phyloP scores from a whole-genome alignment of 2,113 vertebrate genomes.

The Heloderma charlesbogerti region DNA sequence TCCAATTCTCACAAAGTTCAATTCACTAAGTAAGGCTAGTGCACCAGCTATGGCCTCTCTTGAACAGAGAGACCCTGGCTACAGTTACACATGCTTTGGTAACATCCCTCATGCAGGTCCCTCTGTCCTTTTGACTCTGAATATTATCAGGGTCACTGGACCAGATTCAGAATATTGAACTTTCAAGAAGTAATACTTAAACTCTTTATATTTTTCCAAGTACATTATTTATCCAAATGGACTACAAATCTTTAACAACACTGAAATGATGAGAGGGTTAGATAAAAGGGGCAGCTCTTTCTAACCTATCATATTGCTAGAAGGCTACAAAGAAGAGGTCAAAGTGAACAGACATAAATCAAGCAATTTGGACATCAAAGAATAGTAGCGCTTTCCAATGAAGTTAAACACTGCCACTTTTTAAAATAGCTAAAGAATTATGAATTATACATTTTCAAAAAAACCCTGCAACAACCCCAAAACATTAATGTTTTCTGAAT shows the following conservation, averaged over 20 bases:
- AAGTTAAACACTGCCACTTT: neutral
- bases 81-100: neutral
- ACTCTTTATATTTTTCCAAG: neutral
- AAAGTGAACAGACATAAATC: neutral
- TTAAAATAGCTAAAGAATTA: neutral
- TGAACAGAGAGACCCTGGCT: neutral
- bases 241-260: neutral
- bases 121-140: neutral
- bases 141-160: neutral
- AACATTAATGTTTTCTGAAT: neutral
- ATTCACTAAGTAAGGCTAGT: neutral
- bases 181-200: neutral
- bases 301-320: neutral
- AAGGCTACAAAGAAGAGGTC: neutral
- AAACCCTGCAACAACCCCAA: neutral
- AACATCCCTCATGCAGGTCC: neutral
- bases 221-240: neutral
- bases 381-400: neutral
- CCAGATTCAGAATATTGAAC: neutral
- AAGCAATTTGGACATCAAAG: constrained; percentile 1
- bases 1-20: neutral
- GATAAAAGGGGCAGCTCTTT: neutral
- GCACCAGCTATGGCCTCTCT: neutral
- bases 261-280: too few relatives aligned
- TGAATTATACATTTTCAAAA: neutral